Percentiles rank a stretch among this genome's conserved stretches.
phyloP scores from a whole-genome alignment of 2,797 vertebrate species.

The Falco berigora region DNA sequence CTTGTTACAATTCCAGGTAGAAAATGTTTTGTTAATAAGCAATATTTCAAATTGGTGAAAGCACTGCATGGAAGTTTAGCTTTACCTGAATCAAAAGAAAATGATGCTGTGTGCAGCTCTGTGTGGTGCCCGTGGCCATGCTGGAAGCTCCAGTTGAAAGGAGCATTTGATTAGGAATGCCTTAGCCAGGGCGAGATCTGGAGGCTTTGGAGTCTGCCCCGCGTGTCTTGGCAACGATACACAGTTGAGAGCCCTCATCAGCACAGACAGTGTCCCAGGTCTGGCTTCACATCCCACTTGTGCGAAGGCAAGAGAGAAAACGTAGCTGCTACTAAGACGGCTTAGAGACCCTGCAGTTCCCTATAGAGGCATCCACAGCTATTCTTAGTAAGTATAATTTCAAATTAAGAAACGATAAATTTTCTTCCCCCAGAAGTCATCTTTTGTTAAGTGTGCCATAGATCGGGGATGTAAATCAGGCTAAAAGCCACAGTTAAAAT shows the following conservation, averaged over 20 bases:
- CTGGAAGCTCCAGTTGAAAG: not conserved
- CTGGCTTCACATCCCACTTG: not conserved
- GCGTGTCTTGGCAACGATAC: slow-evolving; percentile 52
- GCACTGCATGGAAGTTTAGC: not conserved
- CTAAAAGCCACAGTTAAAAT: not conserved
- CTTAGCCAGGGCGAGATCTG: slow-evolving; percentile 10
- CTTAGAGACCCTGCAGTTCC: not conserved
- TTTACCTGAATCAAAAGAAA: not conserved
- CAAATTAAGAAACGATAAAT: not conserved
- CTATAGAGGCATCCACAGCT: not conserved
- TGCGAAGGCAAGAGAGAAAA: not conserved
- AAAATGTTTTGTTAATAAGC: not conserved
- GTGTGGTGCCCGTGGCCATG: not conserved
- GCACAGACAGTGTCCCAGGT: not conserved
- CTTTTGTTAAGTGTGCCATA: not conserved
- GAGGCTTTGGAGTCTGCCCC: slow-evolving; percentile 27
- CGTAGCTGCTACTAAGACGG: not conserved
- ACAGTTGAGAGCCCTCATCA: slow-evolving; percentile 10
- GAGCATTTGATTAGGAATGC: slow-evolving; percentile 59
- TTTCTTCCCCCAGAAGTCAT: not conserved
- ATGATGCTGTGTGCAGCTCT: not conserved
- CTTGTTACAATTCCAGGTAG: not conserved
- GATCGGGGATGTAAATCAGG: not conserved
- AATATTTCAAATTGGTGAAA: not conserved
- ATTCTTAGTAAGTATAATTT: slow-evolving; percentile 23